phyloP scores from a whole-genome alignment of 2,113 vertebrate genomes.

The Haplochromis burtoni region DNA sequence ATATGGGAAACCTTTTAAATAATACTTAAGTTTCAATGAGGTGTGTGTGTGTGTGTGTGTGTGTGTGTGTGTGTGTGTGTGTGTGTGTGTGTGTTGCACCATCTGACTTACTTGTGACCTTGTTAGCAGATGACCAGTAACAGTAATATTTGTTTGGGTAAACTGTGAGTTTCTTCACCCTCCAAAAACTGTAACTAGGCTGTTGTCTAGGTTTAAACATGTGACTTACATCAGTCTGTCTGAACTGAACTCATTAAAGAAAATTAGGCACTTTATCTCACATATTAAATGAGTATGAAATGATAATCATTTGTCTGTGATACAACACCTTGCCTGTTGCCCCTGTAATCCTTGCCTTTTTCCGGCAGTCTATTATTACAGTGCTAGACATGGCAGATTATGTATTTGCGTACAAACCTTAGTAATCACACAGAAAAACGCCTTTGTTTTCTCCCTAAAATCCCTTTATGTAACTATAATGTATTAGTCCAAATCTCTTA shows the following conservation, averaged over 20 bases:
- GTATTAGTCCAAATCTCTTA: not conserved
- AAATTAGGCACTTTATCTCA: not conserved
- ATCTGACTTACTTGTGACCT: not conserved
- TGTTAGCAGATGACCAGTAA: not conserved
- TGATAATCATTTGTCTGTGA: not conserved
- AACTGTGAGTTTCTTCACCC: not conserved
- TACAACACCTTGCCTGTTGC: not conserved
- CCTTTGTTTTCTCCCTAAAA: constrained; percentile 27
- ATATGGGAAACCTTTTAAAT: not conserved
- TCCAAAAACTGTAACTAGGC: not conserved
- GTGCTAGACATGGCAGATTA: not conserved
- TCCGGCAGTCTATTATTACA: not conserved
- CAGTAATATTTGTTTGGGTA: not conserved
- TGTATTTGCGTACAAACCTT: constrained; percentile 1
- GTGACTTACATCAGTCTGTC: not conserved
- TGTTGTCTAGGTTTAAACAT: not conserved
- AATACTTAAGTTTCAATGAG: not conserved
- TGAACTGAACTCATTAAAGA: not conserved
- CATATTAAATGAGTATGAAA: not conserved
- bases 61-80: not conserved
- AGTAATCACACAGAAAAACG: constrained; percentile 9
- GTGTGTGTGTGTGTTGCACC: not conserved
- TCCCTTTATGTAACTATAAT: constrained; percentile 40
- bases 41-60: not conserved
- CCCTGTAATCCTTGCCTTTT: not conserved